Base-by-base conservation (phyloP, 2,888 invertebrate species). In the Eilema griseolum region DNA sequence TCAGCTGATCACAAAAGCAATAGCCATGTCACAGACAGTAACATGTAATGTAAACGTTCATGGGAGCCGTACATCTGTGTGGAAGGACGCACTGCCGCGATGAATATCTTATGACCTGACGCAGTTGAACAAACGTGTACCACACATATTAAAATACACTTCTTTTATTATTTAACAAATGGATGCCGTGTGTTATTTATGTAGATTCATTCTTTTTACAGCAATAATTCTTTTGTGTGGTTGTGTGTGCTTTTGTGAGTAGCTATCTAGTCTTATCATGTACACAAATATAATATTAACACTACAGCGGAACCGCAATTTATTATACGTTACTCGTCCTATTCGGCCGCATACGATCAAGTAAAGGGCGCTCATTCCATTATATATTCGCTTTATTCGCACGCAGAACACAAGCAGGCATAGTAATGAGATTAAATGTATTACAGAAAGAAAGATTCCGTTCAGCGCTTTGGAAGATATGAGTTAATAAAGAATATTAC, bases 61-160 rank as follows among this genome's bases (percentile, higher is more conserved):
- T 87, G 87, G 79, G 86, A 87, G 74, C 61, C 64, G 37, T 70
- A 72, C 86, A 82, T 78, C 64, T 86, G 87, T 66, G 37, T 20
- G n/a, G 73, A 76, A 85, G 87, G 87, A 69, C 83, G 79, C 37
- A 33, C 73, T 71, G 60, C 68, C 69, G 57, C 73, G 67, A 70
- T 85, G 78, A 86, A 87, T 87, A 75, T 77, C 81, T 86, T 78
- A 87, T 83, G 76, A 73, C 16, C 86, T 83, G 76, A 73, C n/a
- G 24, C 28, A 74, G 57, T 63, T 70, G 56, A 71, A 78, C 62
- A 72, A 63, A 61, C 16, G 46, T 61, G 16, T 63, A 70, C 56
- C 26, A 60, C 31, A 69, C 65, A n/a, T 28, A 70, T 62, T 62
- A 65, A 71, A 28, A 11, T 67, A 46, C 20, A 41, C 24, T 59